These are phyloP conservation scores for Colossoma macropomum DNA, from an alignment of 2,113 vertebrate genomes.

Conservation along the genomic window DNA sequence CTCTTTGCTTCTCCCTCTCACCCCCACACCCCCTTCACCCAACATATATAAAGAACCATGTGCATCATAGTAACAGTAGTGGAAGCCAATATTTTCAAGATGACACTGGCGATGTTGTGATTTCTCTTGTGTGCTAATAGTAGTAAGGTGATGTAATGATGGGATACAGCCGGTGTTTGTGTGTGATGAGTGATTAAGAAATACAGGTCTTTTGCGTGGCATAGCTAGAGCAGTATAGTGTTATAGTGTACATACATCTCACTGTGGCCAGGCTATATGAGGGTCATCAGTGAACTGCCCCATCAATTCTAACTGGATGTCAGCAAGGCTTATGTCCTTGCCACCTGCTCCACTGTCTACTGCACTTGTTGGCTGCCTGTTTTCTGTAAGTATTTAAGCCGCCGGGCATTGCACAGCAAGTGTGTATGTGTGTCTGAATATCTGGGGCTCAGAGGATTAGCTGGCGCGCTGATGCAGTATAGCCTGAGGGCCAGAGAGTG, in stretches of 20 bases:
- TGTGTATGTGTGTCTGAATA: slow-evolving; percentile 35
- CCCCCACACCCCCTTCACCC: too few relatives aligned
- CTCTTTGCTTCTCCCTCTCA: too few relatives aligned
- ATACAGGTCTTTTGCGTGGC: not conserved
- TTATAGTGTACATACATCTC: not conserved
- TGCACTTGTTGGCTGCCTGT: slow-evolving; percentile 25
- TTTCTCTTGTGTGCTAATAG: too few relatives aligned
- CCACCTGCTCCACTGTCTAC: slow-evolving; percentile 29
- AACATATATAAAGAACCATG: too few relatives aligned
- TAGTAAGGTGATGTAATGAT: too few relatives aligned
- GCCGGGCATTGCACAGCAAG: not conserved
- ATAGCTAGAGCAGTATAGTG: too few relatives aligned
- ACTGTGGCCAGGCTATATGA: not conserved
- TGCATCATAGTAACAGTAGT: too few relatives aligned
- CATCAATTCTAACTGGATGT: not conserved
- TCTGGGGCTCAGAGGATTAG: slow-evolving; percentile 33
- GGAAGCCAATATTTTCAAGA: too few relatives aligned
- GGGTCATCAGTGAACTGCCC: not conserved
- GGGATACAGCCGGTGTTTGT: too few relatives aligned
- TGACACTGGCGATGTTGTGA: too few relatives aligned
- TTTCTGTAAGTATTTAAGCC: slow-evolving; percentile 15
- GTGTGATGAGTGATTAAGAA: too few relatives aligned
- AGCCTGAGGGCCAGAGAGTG: slow-evolving; percentile 39
- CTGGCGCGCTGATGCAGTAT: slow-evolving; percentile 23
- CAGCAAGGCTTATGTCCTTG: not conserved